A percentile compares a stretch with the other conserved stretches of the same genome.
Conservation (phyloP, 1,140 invertebrate species). For the Riptortus pedestris region DNA sequence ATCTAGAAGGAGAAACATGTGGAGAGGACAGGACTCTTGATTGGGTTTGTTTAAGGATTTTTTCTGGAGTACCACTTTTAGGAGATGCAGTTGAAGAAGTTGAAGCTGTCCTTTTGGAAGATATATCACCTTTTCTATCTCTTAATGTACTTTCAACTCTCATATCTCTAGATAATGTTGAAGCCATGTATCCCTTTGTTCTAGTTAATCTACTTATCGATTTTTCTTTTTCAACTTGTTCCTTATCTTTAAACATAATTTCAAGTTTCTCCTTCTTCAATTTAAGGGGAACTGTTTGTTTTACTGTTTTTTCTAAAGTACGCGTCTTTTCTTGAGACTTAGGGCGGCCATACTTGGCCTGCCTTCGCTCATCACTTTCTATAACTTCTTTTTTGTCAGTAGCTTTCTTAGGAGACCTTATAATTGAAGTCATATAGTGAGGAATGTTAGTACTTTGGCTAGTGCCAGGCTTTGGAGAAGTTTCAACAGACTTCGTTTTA, state of each 20-base stretch:
- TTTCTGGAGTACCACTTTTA: background rate
- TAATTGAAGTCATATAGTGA: too few species aligned
- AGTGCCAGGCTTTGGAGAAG: too few species aligned
- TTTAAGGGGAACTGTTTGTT: background rate
- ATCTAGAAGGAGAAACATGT: too few species aligned
- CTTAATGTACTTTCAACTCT: constrained; percentile 36
- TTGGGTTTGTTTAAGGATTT: background rate
- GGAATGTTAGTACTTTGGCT: too few species aligned
- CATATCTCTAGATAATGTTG: constrained; percentile 40
- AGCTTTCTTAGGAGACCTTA: background rate
- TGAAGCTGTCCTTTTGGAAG: constrained; percentile 24
- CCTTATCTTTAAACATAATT: too few species aligned
- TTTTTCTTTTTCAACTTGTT: too few species aligned
- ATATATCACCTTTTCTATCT: constrained; percentile 32
- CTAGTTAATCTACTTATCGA: constrained; percentile 2
- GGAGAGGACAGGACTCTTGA: too few species aligned
- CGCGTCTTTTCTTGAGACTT: background rate
- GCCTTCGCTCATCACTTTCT: too few species aligned
- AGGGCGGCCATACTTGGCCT: too few species aligned
- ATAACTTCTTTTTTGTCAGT: background rate
- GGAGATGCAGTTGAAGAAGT: background rate
- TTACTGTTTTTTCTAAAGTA: constrained; percentile 3
- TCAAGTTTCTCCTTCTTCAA: background rate
- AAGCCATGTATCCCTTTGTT: constrained; percentile 39
- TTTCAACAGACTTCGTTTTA: too few species aligned